Base-by-base conservation (phyloP, 2,797 vertebrate genomes). In the Sitta carolinensis region DNA sequence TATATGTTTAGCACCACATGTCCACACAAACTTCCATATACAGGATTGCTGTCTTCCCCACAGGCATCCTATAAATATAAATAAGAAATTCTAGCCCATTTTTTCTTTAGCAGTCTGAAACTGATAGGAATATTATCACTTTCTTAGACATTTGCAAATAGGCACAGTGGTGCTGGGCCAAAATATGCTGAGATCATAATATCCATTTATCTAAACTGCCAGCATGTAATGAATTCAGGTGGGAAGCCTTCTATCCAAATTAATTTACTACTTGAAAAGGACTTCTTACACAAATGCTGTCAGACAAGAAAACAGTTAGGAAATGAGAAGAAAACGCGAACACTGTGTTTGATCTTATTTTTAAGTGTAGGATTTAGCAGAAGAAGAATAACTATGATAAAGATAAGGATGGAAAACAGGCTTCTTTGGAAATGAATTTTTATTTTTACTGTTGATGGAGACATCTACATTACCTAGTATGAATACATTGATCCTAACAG, bases 211-310 rank as follows among this genome's bases (percentile, higher is more conserved):
- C 97, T 97, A 95, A 96, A 91, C 96, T 95, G 96, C 96, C 95
- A 96, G 91, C 74, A 78, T 59, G 79, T 57, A 96, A 97, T 89
- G 91, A 95, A 96, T 96, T 96, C 95, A 97, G 95, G 96, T 97
- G 93, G 95, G 92, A 95, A 91, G 93, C 90, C 62, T 95, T 91
- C 95, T 96, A 92, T 93, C 91, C 92, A 97, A 97, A 98, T 97
- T 97, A 97, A 97, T 97, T 97, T 97, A 96, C 93, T 97, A 96
- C 95, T 97, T 97, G 94, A 97, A 97, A 97, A 97, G 94, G 94
- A 96, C 91, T 96, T 95, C 90, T 95, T 94, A 84, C 50, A 90
- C 17, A 51, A 96, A 94, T 45, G 42, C 90, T 95, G 94, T 95
- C 96, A 90, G 94, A 96, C 52, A 87, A 80, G 64, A 93, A 90